These are phyloP conservation scores for Cervus canadensis DNA, from an alignment of 2,113 vertebrate species.

Conservation along the genomic window DNA sequence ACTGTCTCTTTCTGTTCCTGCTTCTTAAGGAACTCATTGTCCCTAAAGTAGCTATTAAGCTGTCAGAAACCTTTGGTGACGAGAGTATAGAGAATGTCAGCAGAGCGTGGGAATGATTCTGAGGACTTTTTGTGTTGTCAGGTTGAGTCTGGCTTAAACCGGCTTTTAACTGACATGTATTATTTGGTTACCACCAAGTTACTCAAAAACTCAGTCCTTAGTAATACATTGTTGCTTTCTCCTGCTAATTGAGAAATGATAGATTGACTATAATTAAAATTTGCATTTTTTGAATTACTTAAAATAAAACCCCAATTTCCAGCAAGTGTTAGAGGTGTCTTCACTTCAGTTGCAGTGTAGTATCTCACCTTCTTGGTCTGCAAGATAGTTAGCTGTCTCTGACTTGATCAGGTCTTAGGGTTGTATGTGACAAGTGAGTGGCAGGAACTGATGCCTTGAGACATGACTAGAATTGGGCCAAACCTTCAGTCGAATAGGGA, in stretches of 20 bases:
- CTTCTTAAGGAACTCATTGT: background rate
- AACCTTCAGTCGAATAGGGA: background rate
- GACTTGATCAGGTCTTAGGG: background rate
- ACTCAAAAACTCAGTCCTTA: background rate
- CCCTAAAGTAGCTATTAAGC: background rate
- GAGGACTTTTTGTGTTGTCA: background rate
- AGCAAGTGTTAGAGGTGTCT: background rate
- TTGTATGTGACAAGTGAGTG: background rate
- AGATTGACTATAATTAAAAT: background rate
- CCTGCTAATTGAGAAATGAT: background rate
- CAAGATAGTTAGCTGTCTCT: background rate
- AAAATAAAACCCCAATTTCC: background rate
- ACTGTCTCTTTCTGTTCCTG: background rate
- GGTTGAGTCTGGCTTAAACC: background rate
- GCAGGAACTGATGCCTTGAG: background rate
- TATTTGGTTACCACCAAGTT: background rate
- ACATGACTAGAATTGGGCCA: background rate
- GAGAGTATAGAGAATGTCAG: background rate
- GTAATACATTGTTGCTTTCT: constrained; percentile 1
- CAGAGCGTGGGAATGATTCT: background rate
- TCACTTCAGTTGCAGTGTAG: background rate
- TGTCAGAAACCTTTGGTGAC: background rate
- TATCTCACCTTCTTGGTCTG: background rate
- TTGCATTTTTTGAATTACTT: background rate
- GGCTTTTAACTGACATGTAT: background rate